phyloP scores from a whole-genome alignment of 2,888 invertebrate genomes.

The Brachyptera risi region DNA sequence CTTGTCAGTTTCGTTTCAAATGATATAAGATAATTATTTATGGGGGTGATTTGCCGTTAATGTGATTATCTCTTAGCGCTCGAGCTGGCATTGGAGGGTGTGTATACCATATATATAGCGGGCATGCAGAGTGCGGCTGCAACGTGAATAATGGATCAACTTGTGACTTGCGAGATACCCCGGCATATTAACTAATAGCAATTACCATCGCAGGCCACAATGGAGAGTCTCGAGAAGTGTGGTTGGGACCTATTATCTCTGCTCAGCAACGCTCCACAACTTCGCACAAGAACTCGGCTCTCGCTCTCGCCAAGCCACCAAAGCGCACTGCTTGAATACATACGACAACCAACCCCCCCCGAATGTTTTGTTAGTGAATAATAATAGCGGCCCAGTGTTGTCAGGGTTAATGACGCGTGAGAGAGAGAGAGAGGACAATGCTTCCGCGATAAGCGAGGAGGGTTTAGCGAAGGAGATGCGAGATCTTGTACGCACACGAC shows the following conservation, averaged over 20 bases:
- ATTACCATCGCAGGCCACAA: constrained; percentile 17
- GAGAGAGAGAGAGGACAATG: background rate
- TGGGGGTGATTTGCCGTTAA: constrained; percentile 16
- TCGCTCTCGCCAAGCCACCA: too few species aligned
- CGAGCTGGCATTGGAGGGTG: background rate
- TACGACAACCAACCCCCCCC: too few species aligned
- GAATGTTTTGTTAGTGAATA: constrained; percentile 22
- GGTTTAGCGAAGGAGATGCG: background rate
- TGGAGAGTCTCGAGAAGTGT: constrained; percentile 4
- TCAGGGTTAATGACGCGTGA: constrained; percentile 18
- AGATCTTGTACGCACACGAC: too few species aligned
- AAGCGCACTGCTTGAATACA: too few species aligned
- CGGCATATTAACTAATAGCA: constrained; percentile 20
- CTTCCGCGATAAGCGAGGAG: background rate
- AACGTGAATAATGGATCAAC: constrained; percentile 18
- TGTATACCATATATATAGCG: too few species aligned
- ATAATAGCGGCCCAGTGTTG: constrained; percentile 14
- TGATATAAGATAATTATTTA: constrained; percentile 14
- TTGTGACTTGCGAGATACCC: constrained; percentile 17
- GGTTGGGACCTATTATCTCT: constrained; percentile 20
- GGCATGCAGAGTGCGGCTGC: constrained; percentile 1
- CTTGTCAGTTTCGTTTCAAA: too few species aligned
- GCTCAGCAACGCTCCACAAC: background rate
- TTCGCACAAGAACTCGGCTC: background rate
- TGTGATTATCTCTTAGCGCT: constrained; percentile 16